Evolutionary conservation across 2,797 vertebrate species (phyloP).

Genomic region (Cryptoprocta ferox): DNA sequence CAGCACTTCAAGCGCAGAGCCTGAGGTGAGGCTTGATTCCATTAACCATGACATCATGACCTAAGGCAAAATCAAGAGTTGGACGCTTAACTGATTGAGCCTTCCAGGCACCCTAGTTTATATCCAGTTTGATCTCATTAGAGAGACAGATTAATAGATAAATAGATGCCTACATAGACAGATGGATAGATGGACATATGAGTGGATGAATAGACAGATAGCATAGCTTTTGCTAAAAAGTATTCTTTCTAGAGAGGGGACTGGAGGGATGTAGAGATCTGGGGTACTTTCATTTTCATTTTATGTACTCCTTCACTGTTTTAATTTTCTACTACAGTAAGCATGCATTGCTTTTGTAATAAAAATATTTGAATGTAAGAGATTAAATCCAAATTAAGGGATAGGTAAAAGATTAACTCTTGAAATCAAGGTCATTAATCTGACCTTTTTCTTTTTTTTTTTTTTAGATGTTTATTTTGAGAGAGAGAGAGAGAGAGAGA

Average conservation of each 20-base stretch:
- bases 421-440: neutral
- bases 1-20: no score
- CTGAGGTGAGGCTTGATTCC: no score
- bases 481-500: no score
- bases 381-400: neutral
- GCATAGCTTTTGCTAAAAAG: neutral
- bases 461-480: no score
- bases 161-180: neutral
- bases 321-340: constrained; percentile 41
- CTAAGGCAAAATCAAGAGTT: no score
- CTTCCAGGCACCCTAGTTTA: neutral
- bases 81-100: no score
- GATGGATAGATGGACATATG: neutral
- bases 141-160: neutral
- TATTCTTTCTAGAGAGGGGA: neutral
- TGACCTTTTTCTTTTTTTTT: neutral
- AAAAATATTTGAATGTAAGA: constrained; percentile 19
- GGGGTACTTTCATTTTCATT: neutral
- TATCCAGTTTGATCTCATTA: neutral
- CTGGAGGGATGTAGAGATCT: neutral
- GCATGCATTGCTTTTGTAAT: neutral
- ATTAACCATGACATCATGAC: no score
- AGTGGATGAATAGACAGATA: neutral
- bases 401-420: neutral
- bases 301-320: neutral